These are phyloP conservation scores for Stenoptilia bipunctidactyla DNA, from an alignment of 2,888 invertebrate species.

Conservation along the genomic window DNA sequence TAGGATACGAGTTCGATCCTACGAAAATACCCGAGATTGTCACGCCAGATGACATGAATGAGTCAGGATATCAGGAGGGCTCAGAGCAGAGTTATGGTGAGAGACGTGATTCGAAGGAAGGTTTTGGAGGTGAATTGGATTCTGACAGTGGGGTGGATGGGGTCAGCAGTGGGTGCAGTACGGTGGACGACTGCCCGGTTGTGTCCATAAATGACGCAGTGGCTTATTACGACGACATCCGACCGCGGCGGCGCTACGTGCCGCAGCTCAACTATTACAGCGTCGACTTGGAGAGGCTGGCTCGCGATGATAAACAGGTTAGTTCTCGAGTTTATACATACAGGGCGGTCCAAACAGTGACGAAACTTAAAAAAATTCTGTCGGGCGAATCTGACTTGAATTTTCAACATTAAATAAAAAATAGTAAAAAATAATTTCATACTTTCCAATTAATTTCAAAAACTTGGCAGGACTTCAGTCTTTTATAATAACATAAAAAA, in stretches of 20 bases:
- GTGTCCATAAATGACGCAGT: constrained; percentile 65
- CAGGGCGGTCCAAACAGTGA: too few relatives aligned
- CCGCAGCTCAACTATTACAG: constrained; percentile 61
- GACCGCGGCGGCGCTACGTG: constrained; percentile 49
- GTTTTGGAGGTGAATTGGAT: constrained; percentile 55
- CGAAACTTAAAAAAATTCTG: too few relatives aligned
- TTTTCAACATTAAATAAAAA: too few relatives aligned
- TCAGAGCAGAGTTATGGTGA: constrained; percentile 60
- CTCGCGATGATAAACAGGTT: constrained; percentile 53
- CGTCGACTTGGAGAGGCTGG: constrained; percentile 56
- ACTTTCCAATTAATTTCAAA: too few relatives aligned
- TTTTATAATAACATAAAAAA: too few relatives aligned
- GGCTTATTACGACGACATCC: constrained; percentile 58
- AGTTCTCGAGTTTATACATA: too few relatives aligned
- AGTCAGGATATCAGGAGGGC: constrained; percentile 59
- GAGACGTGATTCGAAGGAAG: constrained; percentile 55
- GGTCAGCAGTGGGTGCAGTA: constrained; percentile 70
- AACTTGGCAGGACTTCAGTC: too few relatives aligned
- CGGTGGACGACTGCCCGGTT: constrained; percentile 69
- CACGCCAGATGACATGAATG: constrained; percentile 59
- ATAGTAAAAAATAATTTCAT: too few relatives aligned
- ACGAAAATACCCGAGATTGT: constrained; percentile 60
- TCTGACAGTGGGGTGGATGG: constrained; percentile 72
- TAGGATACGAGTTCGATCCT: constrained; percentile 47
- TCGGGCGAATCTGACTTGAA: too few relatives aligned